Evolutionary conservation across 2,797 vertebrate species (phyloP), one percentile per base, ranked within the genome.

Genomic region (Megalops cyprinoides): DNA sequence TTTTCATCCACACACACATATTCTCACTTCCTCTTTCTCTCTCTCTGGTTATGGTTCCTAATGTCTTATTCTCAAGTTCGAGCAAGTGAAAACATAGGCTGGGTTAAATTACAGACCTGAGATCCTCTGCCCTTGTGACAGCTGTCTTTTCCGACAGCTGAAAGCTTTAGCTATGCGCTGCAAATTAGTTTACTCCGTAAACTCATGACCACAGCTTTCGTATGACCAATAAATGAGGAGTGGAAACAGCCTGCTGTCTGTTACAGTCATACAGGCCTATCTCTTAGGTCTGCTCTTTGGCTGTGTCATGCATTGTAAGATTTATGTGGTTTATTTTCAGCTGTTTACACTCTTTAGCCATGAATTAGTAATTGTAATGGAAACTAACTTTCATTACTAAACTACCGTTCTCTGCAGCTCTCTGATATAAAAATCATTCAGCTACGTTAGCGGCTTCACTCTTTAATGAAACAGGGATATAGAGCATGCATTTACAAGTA

Each of bases 111-210:
- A n/a, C n/a, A n/a, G n/a, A n/a, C n/a, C n/a, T n/a, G n/a, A n/a
- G n/a, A n/a, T n/a, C n/a, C n/a, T n/a, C n/a, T n/a, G n/a, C n/a
- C n/a, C n/a, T n/a, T n/a, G n/a, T n/a, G n/a, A n/a, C n/a, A n/a
- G n/a, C n/a, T n/a, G n/a, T n/a, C n/a, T n/a, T n/a, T n/a, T n/a
- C n/a, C n/a, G n/a, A n/a, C n/a, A 86, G 67, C 44, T 79, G 20
- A 84, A 87, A 88, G 89, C 12, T 89, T 90, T 78, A 37, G 42
- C 79, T 85, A 86, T 48, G 84, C 8, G 3, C 74, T 60, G 42
- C 82, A 78, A 76, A 55, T 42, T 8, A 10, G 46, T n/a, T 48
- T 48, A 48, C 23, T 58, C 39, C 56, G 75, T 77, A 56, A 58
- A 56, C 34, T 77, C 23, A 6, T n/a, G 34, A 58, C 9, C 55